These are phyloP conservation scores for Lates calcarifer DNA, from an alignment of 2,113 vertebrate genomes.

Conservation along the genomic window DNA sequence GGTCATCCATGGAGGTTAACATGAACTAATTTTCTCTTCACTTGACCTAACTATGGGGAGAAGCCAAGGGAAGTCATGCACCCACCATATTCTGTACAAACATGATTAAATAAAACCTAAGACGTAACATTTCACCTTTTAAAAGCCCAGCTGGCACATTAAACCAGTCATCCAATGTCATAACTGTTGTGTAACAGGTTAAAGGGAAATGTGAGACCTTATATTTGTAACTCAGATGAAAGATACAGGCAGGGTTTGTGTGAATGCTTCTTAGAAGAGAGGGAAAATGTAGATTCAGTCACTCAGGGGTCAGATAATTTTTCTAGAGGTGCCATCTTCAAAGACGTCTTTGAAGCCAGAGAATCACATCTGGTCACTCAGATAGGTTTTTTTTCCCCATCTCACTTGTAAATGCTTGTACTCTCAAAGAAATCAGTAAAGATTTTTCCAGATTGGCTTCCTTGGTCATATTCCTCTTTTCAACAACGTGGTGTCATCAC, in stretches of 20 bases:
- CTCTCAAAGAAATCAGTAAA: too few relatives aligned
- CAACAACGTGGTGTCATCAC: too few relatives aligned
- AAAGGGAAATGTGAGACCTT: not conserved
- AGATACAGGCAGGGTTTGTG: not conserved
- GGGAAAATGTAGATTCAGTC: not conserved
- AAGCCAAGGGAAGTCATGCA: not conserved
- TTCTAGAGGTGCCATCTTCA: not conserved
- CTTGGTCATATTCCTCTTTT: too few relatives aligned
- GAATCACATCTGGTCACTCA: not conserved
- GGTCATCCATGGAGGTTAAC: conserved; percentile 4
- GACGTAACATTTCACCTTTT: not conserved
- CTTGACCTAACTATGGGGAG: not conserved
- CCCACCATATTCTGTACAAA: not conserved
- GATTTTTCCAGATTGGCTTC: too few relatives aligned
- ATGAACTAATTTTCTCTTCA: conserved; percentile 1
- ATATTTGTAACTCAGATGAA: not conserved
- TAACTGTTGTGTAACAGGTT: not conserved
- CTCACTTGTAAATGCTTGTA: too few relatives aligned
- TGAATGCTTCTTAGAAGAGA: not conserved
- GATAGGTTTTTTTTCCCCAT: not conserved
- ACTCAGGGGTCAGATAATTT: not conserved
- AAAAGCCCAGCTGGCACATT: not conserved
- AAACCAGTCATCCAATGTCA: not conserved
- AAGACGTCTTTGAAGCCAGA: not conserved
- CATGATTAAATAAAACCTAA: not conserved